Evolutionary conservation across 2,113 vertebrate species (phyloP).

Genomic region (Ammodytes dubius): DNA sequence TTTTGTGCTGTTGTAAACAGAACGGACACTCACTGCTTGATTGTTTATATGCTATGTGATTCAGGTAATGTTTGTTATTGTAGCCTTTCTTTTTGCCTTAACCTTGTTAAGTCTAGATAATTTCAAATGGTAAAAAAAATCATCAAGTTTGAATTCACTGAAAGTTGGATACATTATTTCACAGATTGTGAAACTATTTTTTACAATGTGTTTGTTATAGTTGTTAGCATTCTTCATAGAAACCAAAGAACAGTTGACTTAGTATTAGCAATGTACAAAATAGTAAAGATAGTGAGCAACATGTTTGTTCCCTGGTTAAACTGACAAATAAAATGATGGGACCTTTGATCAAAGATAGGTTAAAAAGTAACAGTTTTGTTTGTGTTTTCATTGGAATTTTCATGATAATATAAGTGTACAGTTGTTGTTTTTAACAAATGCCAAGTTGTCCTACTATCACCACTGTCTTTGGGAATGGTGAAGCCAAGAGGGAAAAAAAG

Average conservation of each 20-base stretch:
- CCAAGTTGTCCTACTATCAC: slow-evolving; percentile 13
- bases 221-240: slow-evolving; percentile 18
- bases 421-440: slow-evolving; percentile 26
- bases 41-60: slow-evolving; percentile 24
- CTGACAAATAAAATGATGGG: slow-evolving; percentile 19
- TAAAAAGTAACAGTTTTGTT: slow-evolving; percentile 33
- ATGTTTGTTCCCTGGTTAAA: slow-evolving; percentile 25
- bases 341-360: slow-evolving; percentile 16
- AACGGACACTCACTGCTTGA: slow-evolving; percentile 33
- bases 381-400: slow-evolving; percentile 43
- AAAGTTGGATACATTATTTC: not conserved
- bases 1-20: slow-evolving; percentile 46
- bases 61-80: slow-evolving; percentile 22
- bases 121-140: not conserved
- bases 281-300: not conserved
- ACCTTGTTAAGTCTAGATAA: not conserved
- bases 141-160: not conserved
- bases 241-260: slow-evolving; percentile 26
- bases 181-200: not conserved
- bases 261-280: not conserved
- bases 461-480: slow-evolving; percentile 40
- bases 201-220: not conserved
- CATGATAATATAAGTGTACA: slow-evolving; percentile 51
- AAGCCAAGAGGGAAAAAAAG: not conserved
- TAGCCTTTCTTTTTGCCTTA: slow-evolving; percentile 22